These are phyloP conservation scores for Poeciliopsis occidentalis DNA, from an alignment of 2,113 vertebrate genomes.

Conservation along the genomic window DNA sequence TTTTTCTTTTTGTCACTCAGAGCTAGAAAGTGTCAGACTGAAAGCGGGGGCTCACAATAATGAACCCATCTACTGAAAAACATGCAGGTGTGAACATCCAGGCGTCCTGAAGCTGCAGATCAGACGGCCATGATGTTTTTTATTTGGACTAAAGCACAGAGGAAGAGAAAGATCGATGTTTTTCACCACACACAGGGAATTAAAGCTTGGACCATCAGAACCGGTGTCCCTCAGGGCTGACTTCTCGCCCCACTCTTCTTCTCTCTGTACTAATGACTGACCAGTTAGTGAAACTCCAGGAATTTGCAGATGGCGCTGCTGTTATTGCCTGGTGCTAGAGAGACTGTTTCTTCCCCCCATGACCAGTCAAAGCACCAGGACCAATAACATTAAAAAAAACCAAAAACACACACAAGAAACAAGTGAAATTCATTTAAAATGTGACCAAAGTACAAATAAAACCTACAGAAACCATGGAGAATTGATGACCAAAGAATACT, in stretches of 20 bases:
- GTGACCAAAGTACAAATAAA: too few species aligned
- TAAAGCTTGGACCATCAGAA: background rate
- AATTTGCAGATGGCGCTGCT: too few species aligned
- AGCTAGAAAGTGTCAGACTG: conserved; percentile 48
- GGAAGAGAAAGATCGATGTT: background rate
- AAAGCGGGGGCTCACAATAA: conserved; percentile 10
- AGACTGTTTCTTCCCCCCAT: too few species aligned
- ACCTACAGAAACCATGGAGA: background rate
- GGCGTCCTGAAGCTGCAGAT: conserved; percentile 16
- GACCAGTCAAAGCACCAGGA: too few species aligned
- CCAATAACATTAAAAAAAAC: too few species aligned
- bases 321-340: too few species aligned
- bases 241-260: too few species aligned
- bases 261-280: too few species aligned
- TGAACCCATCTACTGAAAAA: conserved; percentile 1
- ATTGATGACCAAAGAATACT: background rate
- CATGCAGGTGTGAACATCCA: background rate
- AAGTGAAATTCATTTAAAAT: too few species aligned
- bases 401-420: too few species aligned
- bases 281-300: too few species aligned
- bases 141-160: conserved; percentile 6
- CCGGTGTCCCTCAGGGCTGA: too few species aligned
- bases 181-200: background rate
- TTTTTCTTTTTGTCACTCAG: conserved; percentile 26
- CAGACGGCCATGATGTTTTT: conserved; percentile 44